Evolutionary conservation across 2,888 invertebrate species (phyloP).

Genomic region (Nemotelus pantherinus): DNA sequence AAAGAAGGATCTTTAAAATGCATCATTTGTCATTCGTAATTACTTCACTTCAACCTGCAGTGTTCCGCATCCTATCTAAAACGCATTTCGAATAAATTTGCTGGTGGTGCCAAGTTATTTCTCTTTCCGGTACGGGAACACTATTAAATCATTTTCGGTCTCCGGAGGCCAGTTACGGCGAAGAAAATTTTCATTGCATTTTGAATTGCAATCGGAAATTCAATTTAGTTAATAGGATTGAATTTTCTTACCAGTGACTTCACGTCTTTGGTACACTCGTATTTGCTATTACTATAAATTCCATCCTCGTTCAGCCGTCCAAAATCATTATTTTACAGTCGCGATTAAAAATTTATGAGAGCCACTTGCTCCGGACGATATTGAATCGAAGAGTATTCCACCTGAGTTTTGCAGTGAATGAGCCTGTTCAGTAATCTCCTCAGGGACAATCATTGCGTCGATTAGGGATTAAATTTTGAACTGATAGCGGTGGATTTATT

Average conservation of each 20-base stretch:
- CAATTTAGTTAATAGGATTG: slow-evolving; percentile 64
- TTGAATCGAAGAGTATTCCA: background rate
- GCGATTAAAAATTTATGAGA: slow-evolving; percentile 38
- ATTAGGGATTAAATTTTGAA: slow-evolving; percentile 2
- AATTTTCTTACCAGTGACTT: slow-evolving; percentile 55
- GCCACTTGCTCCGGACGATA: slow-evolving; percentile 26
- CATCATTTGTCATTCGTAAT: slow-evolving; percentile 41
- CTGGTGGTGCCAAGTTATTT: background rate
- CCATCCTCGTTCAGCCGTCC: slow-evolving; percentile 4
- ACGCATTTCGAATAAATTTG: background rate
- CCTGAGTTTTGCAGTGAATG: background rate
- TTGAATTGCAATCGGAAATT: slow-evolving; percentile 62
- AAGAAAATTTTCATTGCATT: slow-evolving; percentile 26
- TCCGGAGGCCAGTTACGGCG: background rate
- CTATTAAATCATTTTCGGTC: slow-evolving; percentile 39
- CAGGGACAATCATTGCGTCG: slow-evolving; percentile 18
- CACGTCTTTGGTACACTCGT: background rate
- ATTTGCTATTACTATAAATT: slow-evolving; percentile 18
- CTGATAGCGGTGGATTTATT: too few relatives aligned
- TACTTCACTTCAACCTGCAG: slow-evolving; percentile 28
- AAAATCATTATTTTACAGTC: slow-evolving; percentile 38
- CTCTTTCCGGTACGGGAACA: background rate
- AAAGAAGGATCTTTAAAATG: background rate
- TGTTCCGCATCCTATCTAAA: slow-evolving; percentile 7
- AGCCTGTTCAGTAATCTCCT: slow-evolving; percentile 4